Evolutionary conservation across 2,113 vertebrate species (phyloP), one percentile per base, ranked within the genome.

Genomic region (Elephantulus edwardii): DNA sequence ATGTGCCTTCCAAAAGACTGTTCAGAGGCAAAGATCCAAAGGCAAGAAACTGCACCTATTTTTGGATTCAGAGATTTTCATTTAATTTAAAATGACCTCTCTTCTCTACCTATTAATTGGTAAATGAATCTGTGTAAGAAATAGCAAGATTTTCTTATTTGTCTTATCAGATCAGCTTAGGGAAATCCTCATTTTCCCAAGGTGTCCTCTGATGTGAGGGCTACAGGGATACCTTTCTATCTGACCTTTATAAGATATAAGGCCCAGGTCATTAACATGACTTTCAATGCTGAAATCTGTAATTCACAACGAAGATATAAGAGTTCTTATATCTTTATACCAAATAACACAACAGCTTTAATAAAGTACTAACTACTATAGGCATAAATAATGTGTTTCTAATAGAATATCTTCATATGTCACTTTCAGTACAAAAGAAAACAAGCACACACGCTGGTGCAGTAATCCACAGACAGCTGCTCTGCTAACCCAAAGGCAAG

Each of bases 21-120:
- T 46, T 86, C 12, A 77, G 62, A 89, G 91, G 74, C 89, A 93
- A 92, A 52, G 48, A 91, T 90, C 72, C 95, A 93, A 92, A 86
- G 86, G 58, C 87, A 88, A 80, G 42, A 92, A 79, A 91, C 52
- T 68, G 50, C 33, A 77, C 75, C 75, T 93, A 76, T n/a, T 94
- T 95, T 38, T 48, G 52, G 60, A 92, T 92, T 84, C 75, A 76
- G 71, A 87, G 35, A 83, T 83, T 90, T 84, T 91, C 94, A 95
- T 88, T 91, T 83, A 93, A 90, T 95, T 92, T 35, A 58, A 93
- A 92, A 88, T 62, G 19, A 79, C 54, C 66, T 91, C 38, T 35
- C 24, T 75, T 86, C 56, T 86, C 85, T 80, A 83, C 22, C 5
- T 89, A 89, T 91, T 44, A 48, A 50, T 19, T 19, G 6, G 52